Evolutionary conservation across 1,140 invertebrate genomes (phyloP), one percentile per base, ranked within the genome.

Genomic region (Argopecten irradians): DNA sequence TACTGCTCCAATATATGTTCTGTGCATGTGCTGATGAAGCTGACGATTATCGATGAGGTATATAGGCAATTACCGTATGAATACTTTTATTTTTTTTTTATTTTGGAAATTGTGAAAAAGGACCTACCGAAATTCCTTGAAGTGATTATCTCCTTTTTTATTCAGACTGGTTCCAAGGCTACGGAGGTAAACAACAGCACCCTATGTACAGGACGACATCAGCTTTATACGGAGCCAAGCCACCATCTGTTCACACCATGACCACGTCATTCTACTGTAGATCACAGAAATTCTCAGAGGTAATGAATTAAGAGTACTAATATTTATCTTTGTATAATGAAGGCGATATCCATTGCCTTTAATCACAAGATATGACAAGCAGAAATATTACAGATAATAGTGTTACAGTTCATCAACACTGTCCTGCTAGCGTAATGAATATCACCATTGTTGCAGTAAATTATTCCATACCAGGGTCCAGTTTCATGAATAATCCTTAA

Each of bases 161-260:
- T 82, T 2, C 85, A 94, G 94, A 91, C 34, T 92, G 93, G 91
- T 93, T 94, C 86, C 90, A 95, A 55, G 94, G 93, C 7, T 95
- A 95, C 90, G 93, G 91, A 16, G 82, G 87, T 32, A 95, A 94
- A 87, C 13, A 83, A 22, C 92, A 94, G 85, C 94, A 95, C 89
- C 93, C 94, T 3, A 93, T 95, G 93, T 95, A 95, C 91, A 93
- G 91, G 55, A 95, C 94, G n/a, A 93, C 92, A 16, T 86, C 92
- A 19, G 87, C 87, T 5, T 89, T 89, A 16, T 94, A 94, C 91
- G 95, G 95, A 22, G 82, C 88, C 22, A 92, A 90, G 55, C 28
- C 86, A 19, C 95, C 95, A 14, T 92, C 94, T 84, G 94, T 95
- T 39, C 94, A 95, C 89, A 95, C 94, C 8, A 93, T 95, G 93